These are phyloP conservation scores for Noctua fimbriata DNA, from an alignment of 2,888 invertebrate species.

Conservation along the genomic window DNA sequence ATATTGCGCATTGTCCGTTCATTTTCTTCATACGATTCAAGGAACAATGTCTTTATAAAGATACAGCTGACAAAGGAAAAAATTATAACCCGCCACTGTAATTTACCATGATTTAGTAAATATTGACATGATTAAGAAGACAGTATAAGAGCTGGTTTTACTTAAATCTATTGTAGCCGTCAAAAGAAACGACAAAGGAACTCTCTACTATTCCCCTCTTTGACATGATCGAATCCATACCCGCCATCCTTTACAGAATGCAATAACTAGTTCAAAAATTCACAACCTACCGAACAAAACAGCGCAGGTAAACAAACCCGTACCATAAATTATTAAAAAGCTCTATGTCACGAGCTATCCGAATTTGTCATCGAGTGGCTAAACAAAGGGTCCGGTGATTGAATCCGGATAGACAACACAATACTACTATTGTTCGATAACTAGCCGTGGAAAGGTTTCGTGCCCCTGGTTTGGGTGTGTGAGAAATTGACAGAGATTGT, in stretches of 20 bases:
- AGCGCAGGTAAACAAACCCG: slow-evolving; percentile 47
- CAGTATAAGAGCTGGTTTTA: neutral
- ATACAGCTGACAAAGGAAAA: too few relatives aligned
- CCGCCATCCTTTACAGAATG: neutral
- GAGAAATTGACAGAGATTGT: slow-evolving; percentile 45
- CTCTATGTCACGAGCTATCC: slow-evolving; percentile 54
- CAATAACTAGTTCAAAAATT: slow-evolving; percentile 16
- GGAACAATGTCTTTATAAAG: neutral
- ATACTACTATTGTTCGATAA: slow-evolving; percentile 67
- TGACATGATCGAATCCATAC: neutral
- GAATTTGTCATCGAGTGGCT: slow-evolving; percentile 77
- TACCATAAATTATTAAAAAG: slow-evolving; percentile 62
- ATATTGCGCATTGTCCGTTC: slow-evolving; percentile 2
- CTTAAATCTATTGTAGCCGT: neutral
- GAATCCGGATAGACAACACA: slow-evolving; percentile 75
- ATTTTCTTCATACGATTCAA: neutral
- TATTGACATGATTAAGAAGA: neutral
- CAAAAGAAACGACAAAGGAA: neutral
- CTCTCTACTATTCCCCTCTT: neutral
- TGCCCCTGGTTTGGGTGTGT: slow-evolving; percentile 60
- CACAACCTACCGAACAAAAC: slow-evolving; percentile 9
- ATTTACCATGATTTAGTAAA: neutral
- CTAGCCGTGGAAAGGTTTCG: slow-evolving; percentile 54
- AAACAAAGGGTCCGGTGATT: slow-evolving; percentile 77
- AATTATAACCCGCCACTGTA: neutral